Conservation (phyloP, 2,113 vertebrate genomes). For the Megalops atlanticus region DNA sequence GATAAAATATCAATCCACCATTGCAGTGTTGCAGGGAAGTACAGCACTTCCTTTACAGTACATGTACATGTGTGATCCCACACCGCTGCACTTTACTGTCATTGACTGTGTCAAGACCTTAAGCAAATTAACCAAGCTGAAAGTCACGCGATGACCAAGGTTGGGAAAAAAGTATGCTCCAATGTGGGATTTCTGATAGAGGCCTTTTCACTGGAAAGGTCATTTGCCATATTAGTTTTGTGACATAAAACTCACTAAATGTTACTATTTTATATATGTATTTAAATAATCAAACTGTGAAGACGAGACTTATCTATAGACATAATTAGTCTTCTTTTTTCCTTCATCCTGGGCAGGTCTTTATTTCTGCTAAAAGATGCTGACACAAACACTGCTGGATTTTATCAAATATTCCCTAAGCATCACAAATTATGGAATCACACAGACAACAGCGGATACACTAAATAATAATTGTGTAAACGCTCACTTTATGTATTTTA, state of each 20-base stretch:
- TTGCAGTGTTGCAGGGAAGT: not conserved
- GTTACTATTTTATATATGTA: not conserved
- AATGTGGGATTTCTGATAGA: slow-evolving; percentile 5
- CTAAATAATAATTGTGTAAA: too few relatives aligned
- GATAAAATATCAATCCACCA: not conserved
- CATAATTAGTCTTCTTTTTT: not conserved
- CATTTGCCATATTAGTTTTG: not conserved
- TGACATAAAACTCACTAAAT: not conserved
- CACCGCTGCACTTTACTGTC: not conserved
- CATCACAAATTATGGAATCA: not conserved
- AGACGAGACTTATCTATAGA: not conserved
- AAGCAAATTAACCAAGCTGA: not conserved
- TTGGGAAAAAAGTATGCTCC: not conserved
- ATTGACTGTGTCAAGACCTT: not conserved
- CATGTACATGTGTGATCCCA: not conserved
- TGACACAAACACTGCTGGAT: too few relatives aligned
- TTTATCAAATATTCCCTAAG: not conserved
- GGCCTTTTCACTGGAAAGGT: not conserved
- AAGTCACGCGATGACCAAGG: not conserved
- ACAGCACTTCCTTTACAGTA: not conserved
- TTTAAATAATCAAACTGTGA: not conserved
- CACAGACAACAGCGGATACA: too few relatives aligned
- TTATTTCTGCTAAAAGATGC: too few relatives aligned
- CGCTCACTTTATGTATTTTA: too few relatives aligned
- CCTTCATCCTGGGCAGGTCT: not conserved